Evolutionary conservation across 92 coral and sea anemone species (phyloP).

Genomic region (Actinostola sp.): DNA sequence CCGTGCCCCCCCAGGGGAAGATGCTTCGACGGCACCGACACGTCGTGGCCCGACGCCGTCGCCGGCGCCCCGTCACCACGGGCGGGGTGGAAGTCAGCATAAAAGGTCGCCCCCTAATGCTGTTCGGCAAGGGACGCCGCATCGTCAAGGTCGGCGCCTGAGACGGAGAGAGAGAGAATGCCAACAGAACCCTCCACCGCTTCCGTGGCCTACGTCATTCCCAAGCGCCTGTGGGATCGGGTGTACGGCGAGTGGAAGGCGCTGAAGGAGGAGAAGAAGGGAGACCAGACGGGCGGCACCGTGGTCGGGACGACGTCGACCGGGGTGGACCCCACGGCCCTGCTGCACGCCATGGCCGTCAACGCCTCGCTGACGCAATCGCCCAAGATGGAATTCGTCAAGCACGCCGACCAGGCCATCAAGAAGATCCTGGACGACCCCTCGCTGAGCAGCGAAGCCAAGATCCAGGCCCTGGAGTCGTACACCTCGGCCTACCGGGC

Average conservation of each 20-base stretch:
- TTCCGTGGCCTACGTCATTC: slow-evolving; percentile 8
- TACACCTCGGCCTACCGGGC: background rate
- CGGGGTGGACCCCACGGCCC: background rate
- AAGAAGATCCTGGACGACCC: slow-evolving; percentile 17
- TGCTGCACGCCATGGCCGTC: background rate
- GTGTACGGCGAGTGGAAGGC: background rate
- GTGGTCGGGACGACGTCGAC: background rate
- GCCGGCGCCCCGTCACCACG: background rate
- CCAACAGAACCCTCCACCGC: background rate
- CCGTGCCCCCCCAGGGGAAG: background rate
- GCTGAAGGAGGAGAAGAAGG: too few species aligned
- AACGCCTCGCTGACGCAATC: background rate
- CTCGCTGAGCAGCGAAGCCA: background rate
- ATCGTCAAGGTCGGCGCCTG: background rate
- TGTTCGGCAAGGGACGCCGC: background rate
- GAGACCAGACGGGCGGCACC: slow-evolving; percentile 1
- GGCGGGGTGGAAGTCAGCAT: background rate
- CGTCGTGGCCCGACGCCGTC: background rate
- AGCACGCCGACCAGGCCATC: background rate
- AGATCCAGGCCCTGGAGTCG: background rate
- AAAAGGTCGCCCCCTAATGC: background rate
- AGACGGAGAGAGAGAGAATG: background rate
- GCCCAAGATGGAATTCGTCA: background rate
- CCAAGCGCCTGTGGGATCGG: slow-evolving; percentile 3
- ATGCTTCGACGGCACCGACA: background rate